A percentile compares a stretch with the other conserved stretches of the same genome.
Conservation (phyloP, 2,888 invertebrate species). For the Drosophila subsilvestris region DNA sequence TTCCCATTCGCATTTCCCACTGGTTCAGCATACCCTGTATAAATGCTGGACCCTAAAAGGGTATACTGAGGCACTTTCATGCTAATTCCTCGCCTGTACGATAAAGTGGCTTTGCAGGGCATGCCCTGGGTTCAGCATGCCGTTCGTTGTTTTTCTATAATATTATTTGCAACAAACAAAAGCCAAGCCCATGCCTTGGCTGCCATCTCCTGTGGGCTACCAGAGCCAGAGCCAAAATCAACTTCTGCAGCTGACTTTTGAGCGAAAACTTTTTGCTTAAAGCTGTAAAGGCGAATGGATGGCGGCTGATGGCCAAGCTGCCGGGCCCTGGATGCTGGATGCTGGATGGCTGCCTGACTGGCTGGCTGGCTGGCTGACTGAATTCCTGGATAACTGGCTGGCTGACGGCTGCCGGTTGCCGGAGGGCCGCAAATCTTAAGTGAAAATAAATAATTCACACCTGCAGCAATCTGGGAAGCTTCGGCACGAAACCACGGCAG, state of each 20-base stretch:
- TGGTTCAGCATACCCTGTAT: conserved; percentile 15
- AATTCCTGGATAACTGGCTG: conserved; percentile 3
- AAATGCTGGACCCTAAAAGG: not conserved
- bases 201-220: conserved; percentile 38
- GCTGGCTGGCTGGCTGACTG: not conserved
- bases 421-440: conserved; percentile 66
- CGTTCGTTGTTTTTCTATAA: conserved; percentile 53
- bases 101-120: not conserved
- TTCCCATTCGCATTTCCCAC: conserved; percentile 28
- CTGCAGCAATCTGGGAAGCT: conserved; percentile 67
- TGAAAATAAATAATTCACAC: conserved; percentile 83
- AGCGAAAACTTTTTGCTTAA: conserved; percentile 67
- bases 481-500: not conserved
- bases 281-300: conserved; percentile 50
- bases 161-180: conserved; percentile 72
- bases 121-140: not conserved
- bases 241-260: conserved; percentile 75
- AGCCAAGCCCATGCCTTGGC: conserved; percentile 35
- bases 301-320: conserved; percentile 11
- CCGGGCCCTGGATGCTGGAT: conserved; percentile 1
- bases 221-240: conserved; percentile 65
- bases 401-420: not conserved
- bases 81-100: not conserved
- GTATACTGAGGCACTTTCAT: not conserved
- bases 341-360: not conserved